Base-by-base conservation (phyloP, 2,888 invertebrate species). In the Tipula confusa region DNA sequence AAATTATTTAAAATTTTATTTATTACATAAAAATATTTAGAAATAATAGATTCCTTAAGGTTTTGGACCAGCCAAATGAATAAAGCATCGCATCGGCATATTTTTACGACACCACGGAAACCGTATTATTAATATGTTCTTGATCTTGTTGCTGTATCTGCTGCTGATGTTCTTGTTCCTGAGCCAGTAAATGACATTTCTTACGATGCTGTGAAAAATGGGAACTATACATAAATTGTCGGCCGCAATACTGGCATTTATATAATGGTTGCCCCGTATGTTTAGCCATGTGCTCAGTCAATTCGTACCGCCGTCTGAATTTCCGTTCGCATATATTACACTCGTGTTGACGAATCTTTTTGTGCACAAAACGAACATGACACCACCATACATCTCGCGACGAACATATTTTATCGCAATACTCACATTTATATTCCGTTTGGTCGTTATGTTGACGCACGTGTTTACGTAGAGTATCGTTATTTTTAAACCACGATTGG, bases 161-260 rank as follows among this genome's bases (percentile, higher is more conserved):
- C 24, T 64, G 24, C 24, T 64, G 64, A 24, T 24, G 18, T 64
- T 64, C 24, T 64, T 64, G 64, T 9, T 64, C 64, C 64, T 64
- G 64, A 9, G 64, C 18, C 7, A 64, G 24, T 24, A 64, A 64
- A 11, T 87, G 87, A 7, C 85, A 85, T 13, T 85, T 84, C 82
- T 87, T 87, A 4, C 87, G 86, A 84, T 87, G 87, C 79, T 86
- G 86, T 83, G 87, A 86, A 87, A 86, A 87, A 85, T 87, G 87
- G 0, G 87, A 86, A 31, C 86, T 86, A 13, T 86, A 86, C 82
- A 86, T 86, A 83, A 87, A 87, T 9, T 86, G 87, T 84, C 86
- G 86, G 9, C 86, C 86, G 83, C 87, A 87, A 84, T 86, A 86
- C 5, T 86, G 86, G 80, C 87, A 87, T 29, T 85, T 84, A 29